A percentile compares a stretch with the other conserved stretches of the same genome.
phyloP scores from a whole-genome alignment of 2,888 invertebrate species.

The Empis stercorea region DNA sequence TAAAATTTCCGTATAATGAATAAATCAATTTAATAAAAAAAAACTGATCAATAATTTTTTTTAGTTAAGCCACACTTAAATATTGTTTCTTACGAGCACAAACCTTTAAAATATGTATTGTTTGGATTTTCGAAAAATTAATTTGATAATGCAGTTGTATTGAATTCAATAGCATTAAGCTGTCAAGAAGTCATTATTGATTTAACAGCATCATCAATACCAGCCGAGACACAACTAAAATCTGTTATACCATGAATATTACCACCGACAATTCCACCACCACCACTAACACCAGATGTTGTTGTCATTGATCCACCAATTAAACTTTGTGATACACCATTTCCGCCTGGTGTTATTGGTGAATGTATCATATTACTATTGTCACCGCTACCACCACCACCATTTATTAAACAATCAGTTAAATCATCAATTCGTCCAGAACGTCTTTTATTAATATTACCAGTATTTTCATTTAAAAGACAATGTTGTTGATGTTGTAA shows the following conservation, averaged over 20 bases:
- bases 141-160: background rate
- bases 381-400: constrained; percentile 22
- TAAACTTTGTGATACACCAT: constrained; percentile 5
- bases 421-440: constrained; percentile 28
- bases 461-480: constrained; percentile 21
- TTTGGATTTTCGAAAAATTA: background rate
- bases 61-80: too few species aligned
- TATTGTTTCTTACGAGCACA: too few species aligned
- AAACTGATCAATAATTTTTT: too few species aligned
- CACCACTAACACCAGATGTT: constrained; percentile 10
- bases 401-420: constrained; percentile 32
- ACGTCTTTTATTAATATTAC: constrained; percentile 13
- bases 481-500: constrained; percentile 9
- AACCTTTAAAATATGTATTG: too few species aligned
- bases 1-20: too few species aligned
- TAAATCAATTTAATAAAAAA: too few species aligned
- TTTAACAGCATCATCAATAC: constrained; percentile 40
- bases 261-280: constrained; percentile 19
- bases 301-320: constrained; percentile 15
- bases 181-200: constrained; percentile 42
- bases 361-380: constrained; percentile 19
- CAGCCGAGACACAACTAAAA: constrained; percentile 34
- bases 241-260: constrained; percentile 31
- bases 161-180: constrained; percentile 8
- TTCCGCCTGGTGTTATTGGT: constrained; percentile 18